These are phyloP conservation scores for Acronicta alni DNA, from an alignment of 2,888 invertebrate genomes.

Conservation along the genomic window DNA sequence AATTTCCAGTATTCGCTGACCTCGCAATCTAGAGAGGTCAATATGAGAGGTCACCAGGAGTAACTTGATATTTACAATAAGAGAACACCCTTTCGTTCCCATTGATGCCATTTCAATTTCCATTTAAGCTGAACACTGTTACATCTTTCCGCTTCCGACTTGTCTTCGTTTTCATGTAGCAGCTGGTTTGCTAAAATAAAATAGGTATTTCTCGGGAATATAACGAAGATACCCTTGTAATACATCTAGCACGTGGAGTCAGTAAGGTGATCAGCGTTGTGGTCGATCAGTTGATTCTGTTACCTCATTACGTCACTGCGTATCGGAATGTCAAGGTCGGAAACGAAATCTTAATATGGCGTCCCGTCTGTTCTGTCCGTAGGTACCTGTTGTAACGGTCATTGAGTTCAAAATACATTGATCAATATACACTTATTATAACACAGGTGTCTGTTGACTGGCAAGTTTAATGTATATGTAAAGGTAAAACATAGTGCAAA, in stretches of 20 bases:
- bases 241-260: conserved; percentile 1
- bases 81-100: no score
- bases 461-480: background rate
- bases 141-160: no score
- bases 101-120: no score
- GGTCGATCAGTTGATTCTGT: conserved; percentile 17
- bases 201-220: no score
- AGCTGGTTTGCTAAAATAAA: no score
- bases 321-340: conserved; percentile 44
- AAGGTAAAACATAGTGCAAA: conserved; percentile 2
- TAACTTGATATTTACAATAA: no score
- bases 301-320: conserved; percentile 15
- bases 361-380: conserved; percentile 7
- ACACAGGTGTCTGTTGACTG: background rate
- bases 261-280: conserved; percentile 12
- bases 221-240: background rate
- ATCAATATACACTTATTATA: background rate
- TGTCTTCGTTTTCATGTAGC: no score
- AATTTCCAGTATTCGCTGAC: no score
- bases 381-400: conserved; percentile 22
- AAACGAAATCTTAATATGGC: conserved; percentile 13
- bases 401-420: conserved; percentile 4
- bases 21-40: no score
- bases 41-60: no score
- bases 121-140: no score